Evolutionary conservation across 2,113 vertebrate species (phyloP), one percentile per base, ranked within the genome.

Genomic region (Corythoichthys intestinalis): DNA sequence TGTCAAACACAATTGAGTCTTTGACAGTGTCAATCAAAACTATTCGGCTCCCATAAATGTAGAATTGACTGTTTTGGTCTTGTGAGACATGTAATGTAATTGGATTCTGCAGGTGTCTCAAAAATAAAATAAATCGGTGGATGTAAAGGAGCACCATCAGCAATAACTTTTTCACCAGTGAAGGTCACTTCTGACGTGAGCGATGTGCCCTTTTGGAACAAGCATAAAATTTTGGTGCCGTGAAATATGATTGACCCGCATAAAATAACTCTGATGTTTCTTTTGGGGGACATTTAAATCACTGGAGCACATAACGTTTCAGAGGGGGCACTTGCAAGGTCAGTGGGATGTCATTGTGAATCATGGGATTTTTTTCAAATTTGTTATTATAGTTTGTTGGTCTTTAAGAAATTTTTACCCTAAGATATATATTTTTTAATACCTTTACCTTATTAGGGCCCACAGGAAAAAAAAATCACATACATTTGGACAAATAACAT

Each of bases 261-360:
- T 67, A 20, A 53, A 67, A 35, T 49, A 7, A 54, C 66, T 70
- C 47, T 60, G 38, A 2, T 9, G 11, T 56, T 50, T 38, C 28
- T 65, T 65, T 68, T 57, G 50, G 17, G 60, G 35, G n/a, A 12
- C 60, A 64, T 72, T 48, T 66, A 65, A 67, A 61, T 70, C 48
- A 58, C 28, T 1, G 39, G 39, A 60, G 38, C 2, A 65, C 46
- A 15, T 66, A 13, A 72, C 50, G 28, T 49, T 66, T 72, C 35
- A 75, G 14, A 50, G 50, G 54, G 65, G 75, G 4, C 15, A 76
- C 79, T 77, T 59, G 71, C 64, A 67, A 61, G 66, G 66, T 77
- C 66, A 76, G 63, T 78, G 77, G 80, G 50, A 71, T 64, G 66
- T 67, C 54, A 63, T 34, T 1, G 9, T 71, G 70, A 87, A 85